Evolutionary conservation across 1,140 invertebrate genomes (phyloP).

Genomic region (Eupeodes corollae): DNA sequence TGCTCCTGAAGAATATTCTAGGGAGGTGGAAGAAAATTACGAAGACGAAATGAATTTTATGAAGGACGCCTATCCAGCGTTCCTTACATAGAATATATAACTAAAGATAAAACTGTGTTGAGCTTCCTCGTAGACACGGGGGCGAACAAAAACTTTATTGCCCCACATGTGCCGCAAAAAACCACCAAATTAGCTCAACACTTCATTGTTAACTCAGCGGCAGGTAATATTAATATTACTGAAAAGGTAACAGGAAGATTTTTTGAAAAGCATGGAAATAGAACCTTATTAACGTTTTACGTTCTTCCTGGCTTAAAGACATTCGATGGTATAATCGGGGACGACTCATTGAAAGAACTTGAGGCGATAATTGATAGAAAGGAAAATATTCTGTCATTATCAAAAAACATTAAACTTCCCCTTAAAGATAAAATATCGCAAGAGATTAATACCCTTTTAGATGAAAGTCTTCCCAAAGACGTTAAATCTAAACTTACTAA

Average conservation of each 20-base stretch:
- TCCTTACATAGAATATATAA: too few relatives aligned
- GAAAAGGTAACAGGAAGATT: not conserved
- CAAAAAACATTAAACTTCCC: not conserved
- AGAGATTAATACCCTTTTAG: slow-evolving; percentile 1
- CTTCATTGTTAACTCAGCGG: not conserved
- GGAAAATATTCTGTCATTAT: not conserved
- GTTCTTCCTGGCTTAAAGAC: slow-evolving; percentile 1
- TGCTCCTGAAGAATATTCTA: too few relatives aligned
- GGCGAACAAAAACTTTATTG: too few relatives aligned
- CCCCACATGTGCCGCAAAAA: too few relatives aligned
- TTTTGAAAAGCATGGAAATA: slow-evolving; percentile 1
- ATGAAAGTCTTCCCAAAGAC: too few relatives aligned
- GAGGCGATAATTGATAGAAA: slow-evolving; percentile 6
- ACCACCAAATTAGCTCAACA: too few relatives aligned
- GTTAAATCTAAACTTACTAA: too few relatives aligned
- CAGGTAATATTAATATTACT: not conserved
- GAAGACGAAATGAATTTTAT: too few relatives aligned
- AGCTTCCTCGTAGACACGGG: too few relatives aligned
- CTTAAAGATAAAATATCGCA: not conserved
- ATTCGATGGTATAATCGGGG: slow-evolving; percentile 4
- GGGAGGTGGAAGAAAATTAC: too few relatives aligned
- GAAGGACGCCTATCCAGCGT: too few relatives aligned
- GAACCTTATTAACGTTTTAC: slow-evolving; percentile 1
- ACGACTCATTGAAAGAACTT: slow-evolving; percentile 4
- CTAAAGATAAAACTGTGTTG: too few relatives aligned